Conservation (phyloP, 2,797 vertebrate genomes). For the Pteropus rufus region DNA sequence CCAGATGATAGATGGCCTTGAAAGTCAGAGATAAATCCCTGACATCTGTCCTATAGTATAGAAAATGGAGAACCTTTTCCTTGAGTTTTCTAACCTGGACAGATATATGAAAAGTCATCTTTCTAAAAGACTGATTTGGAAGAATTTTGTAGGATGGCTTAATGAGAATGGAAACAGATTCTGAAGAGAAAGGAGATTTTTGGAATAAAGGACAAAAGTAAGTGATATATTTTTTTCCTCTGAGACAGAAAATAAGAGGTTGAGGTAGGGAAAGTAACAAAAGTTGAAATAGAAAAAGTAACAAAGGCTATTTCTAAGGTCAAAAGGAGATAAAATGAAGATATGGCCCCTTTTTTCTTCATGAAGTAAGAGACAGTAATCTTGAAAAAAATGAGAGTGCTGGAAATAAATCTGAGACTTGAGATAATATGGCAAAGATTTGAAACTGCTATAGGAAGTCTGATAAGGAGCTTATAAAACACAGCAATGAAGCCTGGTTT, state of each 20-base stretch:
- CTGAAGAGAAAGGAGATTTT: not conserved
- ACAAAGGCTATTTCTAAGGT: not conserved
- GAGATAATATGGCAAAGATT: not conserved
- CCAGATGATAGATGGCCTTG: not conserved
- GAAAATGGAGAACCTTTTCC: not conserved
- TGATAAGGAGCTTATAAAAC: not conserved
- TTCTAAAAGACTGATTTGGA: not conserved
- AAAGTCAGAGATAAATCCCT: not conserved
- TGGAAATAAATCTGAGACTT: conserved; percentile 15
- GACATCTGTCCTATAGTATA: not conserved
- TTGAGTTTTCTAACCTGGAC: conserved; percentile 16
- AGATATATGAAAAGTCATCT: not conserved
- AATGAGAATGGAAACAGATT: not conserved
- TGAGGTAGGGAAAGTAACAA: not conserved
- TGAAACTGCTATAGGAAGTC: not conserved
- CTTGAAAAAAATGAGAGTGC: not conserved
- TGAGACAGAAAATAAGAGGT: not conserved
- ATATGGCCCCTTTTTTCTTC: not conserved
- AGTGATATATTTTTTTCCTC: not conserved
- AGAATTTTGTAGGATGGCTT: not conserved
- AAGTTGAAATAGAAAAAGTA: not conserved
- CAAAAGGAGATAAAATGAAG: not conserved
- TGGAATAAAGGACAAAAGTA: not conserved
- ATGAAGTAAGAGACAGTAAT: not conserved
- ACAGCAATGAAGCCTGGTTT: not conserved